Evolutionary conservation across 2,888 invertebrate genomes (phyloP).

Genomic region (Rambutsinella grinnellia): DNA sequence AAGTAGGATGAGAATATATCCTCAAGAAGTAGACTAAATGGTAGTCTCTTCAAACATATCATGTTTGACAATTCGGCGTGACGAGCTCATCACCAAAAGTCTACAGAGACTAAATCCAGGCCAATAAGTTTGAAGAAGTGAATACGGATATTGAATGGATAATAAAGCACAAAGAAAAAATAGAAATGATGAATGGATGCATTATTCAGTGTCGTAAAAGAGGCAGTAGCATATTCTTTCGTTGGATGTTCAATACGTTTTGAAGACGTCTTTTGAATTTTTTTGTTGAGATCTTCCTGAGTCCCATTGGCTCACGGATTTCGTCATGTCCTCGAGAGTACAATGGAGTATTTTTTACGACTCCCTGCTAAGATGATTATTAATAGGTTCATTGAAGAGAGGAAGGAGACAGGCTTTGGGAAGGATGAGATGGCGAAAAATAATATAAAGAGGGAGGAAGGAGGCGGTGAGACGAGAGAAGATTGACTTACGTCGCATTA

Average conservation of each 20-base stretch:
- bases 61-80: slow-evolving; percentile 15
- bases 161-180: neutral
- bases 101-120: neutral
- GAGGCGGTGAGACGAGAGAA: slow-evolving; percentile 33
- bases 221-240: neutral
- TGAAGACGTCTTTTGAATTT: neutral
- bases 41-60: too few relatives aligned
- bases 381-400: slow-evolving; percentile 38
- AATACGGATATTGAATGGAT: neutral
- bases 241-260: neutral
- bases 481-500: slow-evolving; percentile 12
- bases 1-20: too few relatives aligned
- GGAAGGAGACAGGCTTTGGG: neutral
- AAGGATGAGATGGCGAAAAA: slow-evolving; percentile 53
- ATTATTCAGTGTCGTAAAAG: slow-evolving; percentile 1
- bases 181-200: slow-evolving; percentile 21
- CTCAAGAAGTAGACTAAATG: too few relatives aligned
- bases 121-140: neutral
- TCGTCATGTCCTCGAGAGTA: slow-evolving; percentile 12
- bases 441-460: slow-evolving; percentile 18
- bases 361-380: slow-evolving; percentile 49
- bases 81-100: slow-evolving; percentile 10
- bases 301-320: slow-evolving; percentile 28
- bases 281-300: neutral
- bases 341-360: slow-evolving; percentile 48